These are phyloP conservation scores for Elmis aenea DNA, from an alignment of 2,888 invertebrate genomes.

Conservation along the genomic window DNA sequence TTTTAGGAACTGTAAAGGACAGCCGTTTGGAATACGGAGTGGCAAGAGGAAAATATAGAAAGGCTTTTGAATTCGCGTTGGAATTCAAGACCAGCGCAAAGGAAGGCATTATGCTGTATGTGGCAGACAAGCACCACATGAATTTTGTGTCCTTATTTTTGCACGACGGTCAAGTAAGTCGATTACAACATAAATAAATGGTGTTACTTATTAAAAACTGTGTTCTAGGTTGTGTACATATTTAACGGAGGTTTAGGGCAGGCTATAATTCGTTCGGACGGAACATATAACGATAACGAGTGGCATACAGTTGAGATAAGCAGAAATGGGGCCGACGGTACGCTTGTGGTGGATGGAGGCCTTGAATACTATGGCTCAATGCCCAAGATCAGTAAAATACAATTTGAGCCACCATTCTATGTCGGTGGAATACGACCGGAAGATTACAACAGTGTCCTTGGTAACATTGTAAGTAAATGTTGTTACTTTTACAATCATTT, in stretches of 20 bases:
- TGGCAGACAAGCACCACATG: conserved; percentile 53
- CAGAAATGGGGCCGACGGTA: conserved; percentile 59
- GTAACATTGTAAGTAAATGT: conserved; percentile 34
- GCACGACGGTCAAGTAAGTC: conserved; percentile 63
- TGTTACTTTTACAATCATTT: background rate
- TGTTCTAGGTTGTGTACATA: conserved; percentile 58
- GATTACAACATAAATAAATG: background rate
- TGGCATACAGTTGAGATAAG: conserved; percentile 76
- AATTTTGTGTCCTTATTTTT: conserved; percentile 75
- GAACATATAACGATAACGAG: conserved; percentile 62
- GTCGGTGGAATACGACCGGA: conserved; percentile 71
- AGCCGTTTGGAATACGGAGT: conserved; percentile 69
- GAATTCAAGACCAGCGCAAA: conserved; percentile 70
- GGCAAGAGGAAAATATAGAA: conserved; percentile 53
- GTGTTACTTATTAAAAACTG: conserved; percentile 4
- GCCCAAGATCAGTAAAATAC: conserved; percentile 43
- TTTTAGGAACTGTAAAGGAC: conserved; percentile 58
- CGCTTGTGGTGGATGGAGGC: conserved; percentile 62
- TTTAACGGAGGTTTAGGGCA: conserved; percentile 66
- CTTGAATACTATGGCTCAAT: conserved; percentile 35
- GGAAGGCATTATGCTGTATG: conserved; percentile 82
- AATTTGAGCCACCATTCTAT: conserved; percentile 67
- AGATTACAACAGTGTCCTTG: conserved; percentile 43
- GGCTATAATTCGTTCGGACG: conserved; percentile 51
- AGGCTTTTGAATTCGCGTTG: conserved; percentile 69